Evolutionary conservation across 2,888 invertebrate species (phyloP), one percentile per base, ranked within the genome.

Genomic region (Cylindroiulus punctatus): DNA sequence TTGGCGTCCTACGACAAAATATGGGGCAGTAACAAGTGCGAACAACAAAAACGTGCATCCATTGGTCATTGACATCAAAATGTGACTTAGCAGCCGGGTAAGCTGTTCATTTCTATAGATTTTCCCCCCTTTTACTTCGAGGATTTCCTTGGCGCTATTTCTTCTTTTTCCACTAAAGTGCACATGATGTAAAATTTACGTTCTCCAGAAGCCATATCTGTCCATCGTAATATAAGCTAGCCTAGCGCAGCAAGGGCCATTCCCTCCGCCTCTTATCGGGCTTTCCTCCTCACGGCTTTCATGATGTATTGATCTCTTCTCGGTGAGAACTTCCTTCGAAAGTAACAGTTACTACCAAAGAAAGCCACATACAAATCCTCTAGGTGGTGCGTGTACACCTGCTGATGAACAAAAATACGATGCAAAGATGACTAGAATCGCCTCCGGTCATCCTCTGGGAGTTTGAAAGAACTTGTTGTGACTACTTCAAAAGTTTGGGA

Each of bases 21-120:
- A 52, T 52, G 52, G 19, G 52, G 52, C 52, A 5, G n/a, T 52
- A 52, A 52, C 52, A 52, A 52, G 52, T 52, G 52, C 52, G 52
- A 52, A 52, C 52, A 52, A 52, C 52, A 52, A 52, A 52, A 19
- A 52, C 52, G n/a, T 52, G n/a, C 52, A 52, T 52, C 52, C n/a
- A n/a, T n/a, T 52, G 52, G 52, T 52, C 52, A 52, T 52, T 52
- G 52, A 14, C 52, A n/a, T 52, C 52, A n/a, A 52, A 52, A 52
- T 52, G 52, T 52, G 52, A 52, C 52, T 52, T 52, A 52, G 52
- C n/a, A 52, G 52, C n/a, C 52, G 19, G 52, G 52, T 52, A 52
- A 52, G 52, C 52, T 52, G 52, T 52, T n/a, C 52, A 52, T 52
- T 52, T 52, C 52, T 52, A 52, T 52, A 52, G 52, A 52, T 52